Base-by-base conservation (phyloP, 2,888 invertebrate species). In the Eubasilissa splendida region DNA sequence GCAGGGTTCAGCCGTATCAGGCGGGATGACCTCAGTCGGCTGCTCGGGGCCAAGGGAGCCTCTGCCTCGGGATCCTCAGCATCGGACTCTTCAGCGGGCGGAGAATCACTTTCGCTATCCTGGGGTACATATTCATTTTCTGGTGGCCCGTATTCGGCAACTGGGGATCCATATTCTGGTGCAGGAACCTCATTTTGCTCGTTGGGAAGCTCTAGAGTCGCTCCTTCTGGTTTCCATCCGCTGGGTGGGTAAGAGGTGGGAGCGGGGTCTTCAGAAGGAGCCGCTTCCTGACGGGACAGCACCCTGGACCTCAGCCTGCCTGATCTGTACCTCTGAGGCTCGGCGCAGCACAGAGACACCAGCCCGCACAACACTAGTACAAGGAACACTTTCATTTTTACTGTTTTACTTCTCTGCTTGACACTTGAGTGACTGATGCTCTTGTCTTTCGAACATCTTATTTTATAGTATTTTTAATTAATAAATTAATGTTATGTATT, bases 171-270 rank as follows among this genome's bases (percentile, higher is more conserved):
- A 42, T 42, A 42, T 42, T 42, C 42, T 42, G 42, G 42, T 42
- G 42, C 42, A 2, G 42, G 42, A 2, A 42, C 42, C 3, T 42
- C 42, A 42, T 4, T 5, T 5, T 42, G 4, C 42, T 42, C 42
- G 52, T 71, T 22, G 63, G 90, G 90, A 2, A 90, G 84, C 0
- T 87, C 87, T 82, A 90, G 90, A 0, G 87, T 85, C 83, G 88
- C 86, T 2, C 88, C 89, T 12, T 86, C 86, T 0, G 90, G 90
- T 54, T 88, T 89, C 89, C 89, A 90, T 14, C 90, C 90, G 2
- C 90, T 88, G 0, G 90, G 86, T 0, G 89, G 89, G 54, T 83
- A 83, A 4, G 83, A 78, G 5, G 76, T 65, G 5, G 78, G 63
- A 1, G 77, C 56, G 14, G 76, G 68, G 14, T 60, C 63, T 22